Percentiles rank a stretch among this genome's conserved stretches.
Conservation (phyloP, 1,140 invertebrate genomes). For the Bombus confusus region DNA sequence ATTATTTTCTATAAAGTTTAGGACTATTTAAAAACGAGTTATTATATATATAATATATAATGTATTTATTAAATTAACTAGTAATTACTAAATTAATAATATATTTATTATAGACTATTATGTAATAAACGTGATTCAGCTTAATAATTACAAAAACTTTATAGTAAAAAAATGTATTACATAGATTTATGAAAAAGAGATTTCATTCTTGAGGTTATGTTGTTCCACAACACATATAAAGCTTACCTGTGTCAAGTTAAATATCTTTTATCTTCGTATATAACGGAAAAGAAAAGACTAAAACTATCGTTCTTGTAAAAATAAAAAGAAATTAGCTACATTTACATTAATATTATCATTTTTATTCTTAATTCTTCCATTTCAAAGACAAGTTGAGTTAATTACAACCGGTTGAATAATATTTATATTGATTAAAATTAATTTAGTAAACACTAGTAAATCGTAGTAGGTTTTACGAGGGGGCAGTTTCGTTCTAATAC, state of each 20-base stretch:
- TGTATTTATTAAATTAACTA: neutral
- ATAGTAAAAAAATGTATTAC: neutral
- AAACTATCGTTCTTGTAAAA: neutral
- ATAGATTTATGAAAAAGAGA: neutral
- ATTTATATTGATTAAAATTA: neutral
- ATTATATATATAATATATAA: too few species aligned
- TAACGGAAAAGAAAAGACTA: too few species aligned
- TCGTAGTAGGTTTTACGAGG: neutral
- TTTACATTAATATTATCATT: neutral
- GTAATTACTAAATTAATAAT: neutral
- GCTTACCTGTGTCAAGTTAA: conserved; percentile 14
- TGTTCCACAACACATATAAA: neutral
- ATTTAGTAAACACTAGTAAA: neutral
- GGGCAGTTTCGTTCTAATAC: neutral
- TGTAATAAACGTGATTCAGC: neutral
- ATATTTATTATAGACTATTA: neutral
- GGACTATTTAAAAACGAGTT: neutral
- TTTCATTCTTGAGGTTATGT: conserved; percentile 37
- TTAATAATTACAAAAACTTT: neutral
- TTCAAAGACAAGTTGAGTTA: neutral
- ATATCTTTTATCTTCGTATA: neutral
- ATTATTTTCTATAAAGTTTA: neutral
- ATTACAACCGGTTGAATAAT: neutral
- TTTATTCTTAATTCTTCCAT: neutral
- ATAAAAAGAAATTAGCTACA: neutral